Base-by-base conservation (phyloP, 2,888 invertebrate species). In the Adineta ricciae region DNA sequence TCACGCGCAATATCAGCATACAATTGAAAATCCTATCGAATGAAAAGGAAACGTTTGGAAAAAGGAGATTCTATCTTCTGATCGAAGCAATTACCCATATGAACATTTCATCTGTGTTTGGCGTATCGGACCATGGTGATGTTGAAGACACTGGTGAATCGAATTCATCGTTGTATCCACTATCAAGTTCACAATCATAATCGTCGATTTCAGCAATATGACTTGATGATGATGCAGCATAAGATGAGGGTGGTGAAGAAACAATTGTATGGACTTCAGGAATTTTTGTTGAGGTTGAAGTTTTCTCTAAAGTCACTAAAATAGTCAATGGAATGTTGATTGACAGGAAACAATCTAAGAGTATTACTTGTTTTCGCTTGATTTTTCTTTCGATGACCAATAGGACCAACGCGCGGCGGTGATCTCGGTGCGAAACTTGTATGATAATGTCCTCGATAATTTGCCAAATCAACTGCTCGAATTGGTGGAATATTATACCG, bases 401-500 rank as follows among this genome's bases (percentile, higher is more conserved):
- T 64, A 16, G 64, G 32, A 27, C 64, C 64, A 8, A 64, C 32
- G 7, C 32, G 32, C 14, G 64, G 32, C 19, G 64, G 64, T 46
- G 46, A 46, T 46, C 11, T 46, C 11, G 11, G 11, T 46, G 46
- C 32, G 19, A 32, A 2, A 19, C 27, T 32, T 32, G 32, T 16
- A 32, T 32, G 64, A 19, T 64, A 32, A 64, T 3, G 32, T 36
- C 32, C 64, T 64, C 64, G 64, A 19, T 64, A 19, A 5, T 2
- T 32, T 36, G 64, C 5, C 32, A 64, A 32, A 36, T 64, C 64
- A 64, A 19, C 8, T 32, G 64, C 64, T 64, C 64, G 64, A 64
- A 64, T 64, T 32, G 64, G 64, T 64, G 64, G 64, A 64, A 64
- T 64, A 64, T 64, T 64, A 32, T 64, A 64, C 32, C 64, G 64